phyloP scores from a whole-genome alignment of 2,888 invertebrate species.

The Eupelmus urozonus region DNA sequence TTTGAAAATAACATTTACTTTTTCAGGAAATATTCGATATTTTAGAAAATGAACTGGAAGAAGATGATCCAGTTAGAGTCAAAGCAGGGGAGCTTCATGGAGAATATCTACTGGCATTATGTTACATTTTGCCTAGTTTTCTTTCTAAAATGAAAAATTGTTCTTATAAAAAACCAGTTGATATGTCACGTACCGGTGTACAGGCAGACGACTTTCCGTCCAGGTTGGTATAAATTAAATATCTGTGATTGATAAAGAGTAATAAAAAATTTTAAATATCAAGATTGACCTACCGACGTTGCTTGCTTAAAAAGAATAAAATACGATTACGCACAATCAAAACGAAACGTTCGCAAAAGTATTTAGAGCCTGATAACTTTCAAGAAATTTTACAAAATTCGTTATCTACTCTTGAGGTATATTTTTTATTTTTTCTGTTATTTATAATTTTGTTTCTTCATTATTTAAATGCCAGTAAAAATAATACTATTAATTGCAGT shows the following conservation, averaged over 20 bases:
- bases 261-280: neutral
- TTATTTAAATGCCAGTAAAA: neutral
- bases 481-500: too few species aligned
- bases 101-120: constrained; percentile 69
- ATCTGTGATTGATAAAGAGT: neutral
- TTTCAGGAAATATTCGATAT: constrained; percentile 70
- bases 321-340: neutral
- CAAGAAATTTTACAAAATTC: neutral
- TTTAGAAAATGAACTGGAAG: constrained; percentile 72
- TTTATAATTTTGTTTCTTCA: constrained; percentile 6
- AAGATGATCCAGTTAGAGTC: constrained; percentile 70
- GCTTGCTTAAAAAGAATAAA: neutral
- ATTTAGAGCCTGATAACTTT: neutral
- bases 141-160: constrained; percentile 19
- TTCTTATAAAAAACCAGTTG: constrained; percentile 4
- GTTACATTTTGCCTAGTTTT: constrained; percentile 61
- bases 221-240: constrained; percentile 12
- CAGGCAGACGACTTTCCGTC: neutral
- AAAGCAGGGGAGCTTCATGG: constrained; percentile 70
- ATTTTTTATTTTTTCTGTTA: constrained; percentile 6
- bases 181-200: neutral
- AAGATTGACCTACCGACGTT: neutral
- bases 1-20: neutral
- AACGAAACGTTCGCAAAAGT: neutral
- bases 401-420: constrained; percentile 7